Evolutionary conservation across 2,113 vertebrate genomes (phyloP).

Genomic region (Noturus placidus): DNA sequence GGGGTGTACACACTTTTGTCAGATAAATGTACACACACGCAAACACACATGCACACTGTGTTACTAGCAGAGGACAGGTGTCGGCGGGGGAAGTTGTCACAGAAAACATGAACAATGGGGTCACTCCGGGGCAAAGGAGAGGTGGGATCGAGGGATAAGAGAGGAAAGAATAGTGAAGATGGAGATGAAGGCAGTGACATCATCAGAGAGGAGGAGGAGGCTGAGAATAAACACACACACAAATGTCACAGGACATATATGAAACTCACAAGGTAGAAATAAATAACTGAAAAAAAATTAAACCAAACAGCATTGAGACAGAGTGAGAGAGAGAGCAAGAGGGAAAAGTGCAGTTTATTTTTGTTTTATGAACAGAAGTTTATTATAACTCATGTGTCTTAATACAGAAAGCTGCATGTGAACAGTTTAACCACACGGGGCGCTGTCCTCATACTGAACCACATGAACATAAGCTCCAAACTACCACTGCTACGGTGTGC

Average conservation of each 20-base stretch:
- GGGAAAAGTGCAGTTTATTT: too few species aligned
- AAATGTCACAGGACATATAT: conserved; percentile 48
- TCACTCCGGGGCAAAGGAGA: conserved; percentile 78
- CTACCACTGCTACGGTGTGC: background rate
- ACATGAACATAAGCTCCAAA: background rate
- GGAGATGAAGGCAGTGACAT: conserved; percentile 80
- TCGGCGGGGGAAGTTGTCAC: conserved; percentile 77
- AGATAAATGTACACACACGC: too few species aligned
- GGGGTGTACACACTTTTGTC: too few species aligned
- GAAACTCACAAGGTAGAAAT: conserved; percentile 45
- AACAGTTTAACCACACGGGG: background rate
- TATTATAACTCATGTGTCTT: background rate
- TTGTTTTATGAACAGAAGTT: background rate
- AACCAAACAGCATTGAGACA: background rate
- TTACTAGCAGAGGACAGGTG: conserved; percentile 82
- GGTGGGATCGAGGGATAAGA: conserved; percentile 77
- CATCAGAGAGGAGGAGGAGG: conserved; percentile 85
- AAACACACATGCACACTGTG: conserved; percentile 48
- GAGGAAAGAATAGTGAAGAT: conserved; percentile 83
- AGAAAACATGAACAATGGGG: conserved; percentile 75
- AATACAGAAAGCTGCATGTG: background rate
- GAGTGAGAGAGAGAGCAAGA: background rate
- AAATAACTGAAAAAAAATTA: conserved; percentile 15
- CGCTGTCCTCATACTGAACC: too few species aligned
- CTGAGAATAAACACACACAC: conserved; percentile 72